phyloP scores from a whole-genome alignment of 2,888 invertebrate species.

The Drosophila subsilvestris region DNA sequence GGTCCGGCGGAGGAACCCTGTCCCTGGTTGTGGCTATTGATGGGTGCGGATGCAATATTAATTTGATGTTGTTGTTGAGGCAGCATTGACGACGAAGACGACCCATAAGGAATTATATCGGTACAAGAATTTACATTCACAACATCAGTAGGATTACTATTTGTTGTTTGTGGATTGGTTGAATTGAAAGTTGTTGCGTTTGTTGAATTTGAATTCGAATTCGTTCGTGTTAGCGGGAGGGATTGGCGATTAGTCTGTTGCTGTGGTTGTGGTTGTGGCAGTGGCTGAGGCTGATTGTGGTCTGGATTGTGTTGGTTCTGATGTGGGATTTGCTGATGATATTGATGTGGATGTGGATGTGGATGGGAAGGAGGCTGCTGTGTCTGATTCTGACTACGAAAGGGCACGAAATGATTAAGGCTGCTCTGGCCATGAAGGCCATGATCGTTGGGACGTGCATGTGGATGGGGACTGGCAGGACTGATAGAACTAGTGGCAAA shows the following conservation, averaged over 20 bases:
- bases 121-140: conserved; percentile 84
- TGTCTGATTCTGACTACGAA: conserved; percentile 19
- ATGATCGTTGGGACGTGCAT: conserved; percentile 34
- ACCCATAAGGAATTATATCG: conserved; percentile 83
- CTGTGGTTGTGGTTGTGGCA: conserved; percentile 75
- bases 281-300: conserved; percentile 66
- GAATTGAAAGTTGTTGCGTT: conserved; percentile 83
- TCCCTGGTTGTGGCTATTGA: conserved; percentile 68
- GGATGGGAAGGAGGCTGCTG: conserved; percentile 17
- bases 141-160: conserved; percentile 84
- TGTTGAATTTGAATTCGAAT: conserved; percentile 83
- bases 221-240: conserved; percentile 83
- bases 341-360: conserved; percentile 34
- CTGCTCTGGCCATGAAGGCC: conserved; percentile 47
- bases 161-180: conserved; percentile 81
- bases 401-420: neutral
- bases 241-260: conserved; percentile 82
- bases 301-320: conserved; percentile 53
- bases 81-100: conserved; percentile 50
- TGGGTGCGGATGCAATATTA: conserved; percentile 72
- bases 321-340: conserved; percentile 47
- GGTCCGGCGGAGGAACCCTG: conserved; percentile 43
- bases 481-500: conserved; percentile 39
- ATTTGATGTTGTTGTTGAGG: conserved; percentile 65
- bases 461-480: conserved; percentile 33